These are phyloP conservation scores for Istiophorus platypterus DNA, from an alignment of 2,113 vertebrate species.

Conservation along the genomic window DNA sequence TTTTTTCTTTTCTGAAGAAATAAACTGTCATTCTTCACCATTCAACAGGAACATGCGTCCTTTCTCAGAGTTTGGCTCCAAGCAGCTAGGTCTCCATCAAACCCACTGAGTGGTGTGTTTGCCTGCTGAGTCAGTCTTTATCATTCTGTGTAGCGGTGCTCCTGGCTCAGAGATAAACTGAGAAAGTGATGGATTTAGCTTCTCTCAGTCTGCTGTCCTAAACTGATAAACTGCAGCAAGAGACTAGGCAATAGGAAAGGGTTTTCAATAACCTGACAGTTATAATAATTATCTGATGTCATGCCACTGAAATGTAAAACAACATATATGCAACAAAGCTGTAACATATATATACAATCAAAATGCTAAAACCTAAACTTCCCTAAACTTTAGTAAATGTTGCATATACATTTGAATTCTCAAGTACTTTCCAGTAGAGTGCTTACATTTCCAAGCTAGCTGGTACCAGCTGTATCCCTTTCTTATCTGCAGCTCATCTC, in stretches of 20 bases:
- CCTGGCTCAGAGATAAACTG: constrained; percentile 16
- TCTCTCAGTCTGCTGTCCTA: constrained; percentile 14
- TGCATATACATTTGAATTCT: too few species aligned
- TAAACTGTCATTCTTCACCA: neutral
- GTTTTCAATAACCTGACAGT: neutral
- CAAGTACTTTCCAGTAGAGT: too few species aligned
- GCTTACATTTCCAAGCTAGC: too few species aligned
- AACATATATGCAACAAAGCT: neutral
- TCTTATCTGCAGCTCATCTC: too few species aligned
- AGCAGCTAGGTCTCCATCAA: constrained; percentile 1
- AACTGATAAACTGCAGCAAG: constrained; percentile 9
- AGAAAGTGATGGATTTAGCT: constrained; percentile 27
- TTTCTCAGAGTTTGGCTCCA: constrained; percentile 5
- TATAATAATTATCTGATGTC: constrained; percentile 1
- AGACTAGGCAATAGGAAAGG: neutral
- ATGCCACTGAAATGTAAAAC: neutral
- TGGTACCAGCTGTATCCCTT: too few species aligned
- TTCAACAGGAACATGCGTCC: neutral
- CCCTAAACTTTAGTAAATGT: neutral
- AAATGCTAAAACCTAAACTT: neutral
- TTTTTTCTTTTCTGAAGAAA: neutral
- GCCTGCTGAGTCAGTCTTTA: constrained; percentile 34
- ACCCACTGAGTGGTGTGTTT: constrained; percentile 13
- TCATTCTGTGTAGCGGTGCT: constrained; percentile 14
- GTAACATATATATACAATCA: too few species aligned